These are phyloP conservation scores for Cordilura impudica DNA, from an alignment of 2,888 invertebrate genomes.

Conservation along the genomic window DNA sequence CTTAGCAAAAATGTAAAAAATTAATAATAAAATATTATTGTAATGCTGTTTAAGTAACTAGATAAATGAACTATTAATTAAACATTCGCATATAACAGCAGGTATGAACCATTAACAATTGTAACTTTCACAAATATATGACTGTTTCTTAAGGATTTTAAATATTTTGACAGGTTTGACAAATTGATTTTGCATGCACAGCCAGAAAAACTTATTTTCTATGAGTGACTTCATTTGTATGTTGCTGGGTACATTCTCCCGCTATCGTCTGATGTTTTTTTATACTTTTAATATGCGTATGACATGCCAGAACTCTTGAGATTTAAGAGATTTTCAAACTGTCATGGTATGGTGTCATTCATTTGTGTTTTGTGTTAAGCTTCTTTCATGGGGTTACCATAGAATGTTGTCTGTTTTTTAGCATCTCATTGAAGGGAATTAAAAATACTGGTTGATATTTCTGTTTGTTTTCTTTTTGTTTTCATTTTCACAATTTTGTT, in stretches of 20 bases:
- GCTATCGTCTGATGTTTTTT: neutral
- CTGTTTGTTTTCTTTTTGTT: neutral
- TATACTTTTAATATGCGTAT: slow-evolving; percentile 71
- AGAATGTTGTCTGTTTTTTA: slow-evolving; percentile 3
- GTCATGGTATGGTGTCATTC: slow-evolving; percentile 1
- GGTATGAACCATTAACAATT: too few species aligned
- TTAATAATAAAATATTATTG: too few species aligned
- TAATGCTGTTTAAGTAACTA: too few species aligned
- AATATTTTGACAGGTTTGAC: too few species aligned
- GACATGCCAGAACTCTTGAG: slow-evolving; percentile 73
- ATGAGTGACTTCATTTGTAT: too few species aligned
- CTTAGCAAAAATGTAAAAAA: too few species aligned
- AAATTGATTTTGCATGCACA: too few species aligned
- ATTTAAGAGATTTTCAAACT: slow-evolving; percentile 56
- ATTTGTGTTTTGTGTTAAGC: neutral
- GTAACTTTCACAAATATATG: too few species aligned
- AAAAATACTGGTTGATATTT: slow-evolving; percentile 6
- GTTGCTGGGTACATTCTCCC: slow-evolving; percentile 33
- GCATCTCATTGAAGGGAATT: slow-evolving; percentile 12
- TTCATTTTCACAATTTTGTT: too few species aligned
- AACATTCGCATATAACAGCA: too few species aligned
- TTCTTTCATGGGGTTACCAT: neutral
- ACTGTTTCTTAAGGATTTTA: too few species aligned
- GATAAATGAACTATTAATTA: too few species aligned
- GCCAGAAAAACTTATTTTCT: neutral